phyloP scores from a whole-genome alignment of 2,797 vertebrate genomes.

The Paramormyrops hopkinsi region DNA sequence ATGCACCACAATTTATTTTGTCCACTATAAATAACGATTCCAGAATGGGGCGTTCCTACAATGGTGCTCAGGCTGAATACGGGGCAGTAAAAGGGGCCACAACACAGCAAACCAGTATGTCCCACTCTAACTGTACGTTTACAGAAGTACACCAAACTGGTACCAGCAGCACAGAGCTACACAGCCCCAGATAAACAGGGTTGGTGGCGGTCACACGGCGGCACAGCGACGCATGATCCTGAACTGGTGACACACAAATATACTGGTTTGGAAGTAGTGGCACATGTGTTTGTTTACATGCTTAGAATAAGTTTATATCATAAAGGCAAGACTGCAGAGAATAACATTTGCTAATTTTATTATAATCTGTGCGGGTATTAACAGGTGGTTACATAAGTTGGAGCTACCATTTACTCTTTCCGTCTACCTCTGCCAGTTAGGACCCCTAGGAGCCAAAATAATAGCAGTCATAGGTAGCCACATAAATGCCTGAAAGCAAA shows the following conservation, averaged over 20 bases:
- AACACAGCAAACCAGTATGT: neutral
- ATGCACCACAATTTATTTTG: neutral
- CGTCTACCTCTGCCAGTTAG: neutral
- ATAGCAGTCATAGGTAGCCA: neutral
- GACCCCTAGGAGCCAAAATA: neutral
- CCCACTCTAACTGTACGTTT: neutral
- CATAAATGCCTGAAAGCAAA: neutral
- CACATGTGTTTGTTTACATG: neutral
- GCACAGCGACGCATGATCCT: neutral
- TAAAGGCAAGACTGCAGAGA: neutral
- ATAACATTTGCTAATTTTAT: neutral
- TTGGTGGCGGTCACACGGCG: neutral
- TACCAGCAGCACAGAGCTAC: neutral
- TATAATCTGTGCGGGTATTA: neutral
- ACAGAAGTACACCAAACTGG: neutral
- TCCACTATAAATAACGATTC: neutral
- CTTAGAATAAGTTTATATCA: neutral
- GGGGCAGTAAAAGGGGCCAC: neutral
- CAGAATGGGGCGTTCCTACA: neutral
- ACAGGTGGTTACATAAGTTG: neutral
- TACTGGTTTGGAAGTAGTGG: neutral
- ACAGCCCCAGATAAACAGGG: neutral
- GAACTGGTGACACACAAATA: neutral
- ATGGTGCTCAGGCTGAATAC: neutral
- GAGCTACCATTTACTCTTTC: neutral